A percentile compares a stretch with the other conserved stretches of the same genome.
Conservation (phyloP, 2,888 invertebrate species). For the Pristionchus japonicus region DNA sequence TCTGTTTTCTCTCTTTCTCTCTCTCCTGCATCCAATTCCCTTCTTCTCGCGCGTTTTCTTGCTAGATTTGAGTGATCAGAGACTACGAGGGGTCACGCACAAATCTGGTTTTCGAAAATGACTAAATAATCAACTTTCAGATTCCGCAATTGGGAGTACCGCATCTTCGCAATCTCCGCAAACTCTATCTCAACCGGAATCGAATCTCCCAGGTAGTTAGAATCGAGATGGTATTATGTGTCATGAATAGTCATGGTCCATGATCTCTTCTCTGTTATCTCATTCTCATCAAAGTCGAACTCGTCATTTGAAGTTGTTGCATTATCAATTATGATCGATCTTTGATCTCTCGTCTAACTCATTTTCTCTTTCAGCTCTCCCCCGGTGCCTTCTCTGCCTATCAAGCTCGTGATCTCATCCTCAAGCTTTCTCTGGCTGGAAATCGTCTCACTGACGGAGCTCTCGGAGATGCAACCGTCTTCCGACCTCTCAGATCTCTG, state of each 20-base stretch:
- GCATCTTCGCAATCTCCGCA: constrained; percentile 69
- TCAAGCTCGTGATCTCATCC: constrained; percentile 65
- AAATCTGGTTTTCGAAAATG: neutral
- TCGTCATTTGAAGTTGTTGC: neutral
- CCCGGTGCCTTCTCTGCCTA: constrained; percentile 66
- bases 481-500: constrained; percentile 70
- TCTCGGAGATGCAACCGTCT: constrained; percentile 67
- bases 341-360: neutral
- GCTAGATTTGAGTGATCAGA: neutral
- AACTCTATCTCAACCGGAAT: constrained; percentile 71
- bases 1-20: neutral
- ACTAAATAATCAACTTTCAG: constrained; percentile 11
- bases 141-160: constrained; percentile 69
- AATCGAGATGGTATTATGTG: too few species aligned
- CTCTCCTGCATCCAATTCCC: constrained; percentile 2
- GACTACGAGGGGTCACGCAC: neutral
- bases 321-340: neutral
- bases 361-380: constrained; percentile 53
- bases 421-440: constrained; percentile 73
- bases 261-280: neutral
- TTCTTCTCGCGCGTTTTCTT: constrained; percentile 2
- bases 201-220: constrained; percentile 47
- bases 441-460: constrained; percentile 71
- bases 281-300: neutral
- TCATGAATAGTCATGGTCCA: too few species aligned